Conservation (phyloP, 2,113 vertebrate species). For the Trematomus loennbergii region DNA sequence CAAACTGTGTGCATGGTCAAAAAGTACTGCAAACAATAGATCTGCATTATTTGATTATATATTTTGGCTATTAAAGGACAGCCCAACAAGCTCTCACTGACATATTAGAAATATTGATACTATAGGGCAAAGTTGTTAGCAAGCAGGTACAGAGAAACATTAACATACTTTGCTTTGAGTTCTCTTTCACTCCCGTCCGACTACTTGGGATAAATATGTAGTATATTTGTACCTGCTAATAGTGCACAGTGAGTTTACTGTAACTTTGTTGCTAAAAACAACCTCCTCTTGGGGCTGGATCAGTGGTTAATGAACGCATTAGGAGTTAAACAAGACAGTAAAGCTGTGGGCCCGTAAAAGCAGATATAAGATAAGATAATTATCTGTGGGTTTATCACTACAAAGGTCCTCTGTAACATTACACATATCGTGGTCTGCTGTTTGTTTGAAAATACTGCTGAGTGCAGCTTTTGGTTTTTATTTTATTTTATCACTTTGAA, state of each 20-base stretch:
- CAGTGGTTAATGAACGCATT: neutral
- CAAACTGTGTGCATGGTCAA: neutral
- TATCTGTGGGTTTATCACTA: neutral
- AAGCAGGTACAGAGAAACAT: neutral
- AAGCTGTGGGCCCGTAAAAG: neutral
- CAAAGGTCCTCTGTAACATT: neutral
- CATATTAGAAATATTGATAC: no score
- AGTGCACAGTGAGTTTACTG: neutral
- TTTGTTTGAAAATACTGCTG: conserved; percentile 1
- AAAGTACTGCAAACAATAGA: neutral
- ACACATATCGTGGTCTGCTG: neutral
- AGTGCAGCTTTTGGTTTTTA: conserved; percentile 5
- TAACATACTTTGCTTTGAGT: neutral
- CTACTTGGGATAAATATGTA: neutral
- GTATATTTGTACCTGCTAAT: no score
- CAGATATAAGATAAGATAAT: neutral
- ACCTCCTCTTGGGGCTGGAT: neutral
- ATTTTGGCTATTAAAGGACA: neutral
- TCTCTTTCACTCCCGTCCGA: neutral
- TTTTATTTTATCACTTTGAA: conserved; percentile 11
- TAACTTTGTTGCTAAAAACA: neutral
- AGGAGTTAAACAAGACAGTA: neutral
- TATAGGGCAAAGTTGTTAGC: no score
- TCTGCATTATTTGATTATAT: neutral
- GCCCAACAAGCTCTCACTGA: neutral